These are phyloP conservation scores for Pipistrellus nathusii DNA, from an alignment of 2,797 vertebrate genomes.

Conservation along the genomic window DNA sequence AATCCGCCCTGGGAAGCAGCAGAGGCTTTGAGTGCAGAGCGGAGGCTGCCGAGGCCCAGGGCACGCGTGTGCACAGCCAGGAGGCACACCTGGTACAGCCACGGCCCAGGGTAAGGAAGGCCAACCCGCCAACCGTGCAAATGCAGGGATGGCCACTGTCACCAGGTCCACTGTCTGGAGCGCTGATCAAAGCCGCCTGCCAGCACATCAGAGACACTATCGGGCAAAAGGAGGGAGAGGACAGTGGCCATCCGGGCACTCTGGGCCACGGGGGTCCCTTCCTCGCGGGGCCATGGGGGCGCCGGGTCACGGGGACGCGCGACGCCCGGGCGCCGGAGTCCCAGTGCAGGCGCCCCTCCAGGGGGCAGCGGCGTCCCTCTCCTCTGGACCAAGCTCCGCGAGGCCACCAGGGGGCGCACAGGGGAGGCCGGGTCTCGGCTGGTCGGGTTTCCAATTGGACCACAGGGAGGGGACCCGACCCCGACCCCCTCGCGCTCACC, in stretches of 20 bases:
- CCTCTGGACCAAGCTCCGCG: conserved; percentile 5
- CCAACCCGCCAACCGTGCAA: background rate
- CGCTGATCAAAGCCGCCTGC: conserved; percentile 23
- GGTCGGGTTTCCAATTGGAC: background rate
- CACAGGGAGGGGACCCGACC: background rate
- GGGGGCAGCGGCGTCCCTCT: background rate
- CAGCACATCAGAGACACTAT: background rate
- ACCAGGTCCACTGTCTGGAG: conserved; percentile 71
- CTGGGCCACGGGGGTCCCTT: background rate
- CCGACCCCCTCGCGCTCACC: background rate
- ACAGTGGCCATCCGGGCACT: background rate
- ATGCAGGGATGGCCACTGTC: conserved; percentile 41
- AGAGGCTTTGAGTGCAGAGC: conserved; percentile 10
- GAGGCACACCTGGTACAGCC: conserved; percentile 51
- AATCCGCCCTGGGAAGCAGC: conserved; percentile 3
- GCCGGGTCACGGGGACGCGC: too few species aligned
- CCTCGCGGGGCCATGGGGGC: background rate
- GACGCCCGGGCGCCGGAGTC: too few species aligned
- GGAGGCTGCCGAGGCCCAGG: background rate
- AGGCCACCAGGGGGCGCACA: background rate
- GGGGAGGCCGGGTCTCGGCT: background rate
- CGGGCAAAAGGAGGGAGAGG: background rate
- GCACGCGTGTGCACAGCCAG: background rate
- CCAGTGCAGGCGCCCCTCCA: background rate
- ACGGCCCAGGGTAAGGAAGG: background rate